Evolutionary conservation across 1,140 invertebrate species (phyloP).

Genomic region (Palaemon carinicauda): DNA sequence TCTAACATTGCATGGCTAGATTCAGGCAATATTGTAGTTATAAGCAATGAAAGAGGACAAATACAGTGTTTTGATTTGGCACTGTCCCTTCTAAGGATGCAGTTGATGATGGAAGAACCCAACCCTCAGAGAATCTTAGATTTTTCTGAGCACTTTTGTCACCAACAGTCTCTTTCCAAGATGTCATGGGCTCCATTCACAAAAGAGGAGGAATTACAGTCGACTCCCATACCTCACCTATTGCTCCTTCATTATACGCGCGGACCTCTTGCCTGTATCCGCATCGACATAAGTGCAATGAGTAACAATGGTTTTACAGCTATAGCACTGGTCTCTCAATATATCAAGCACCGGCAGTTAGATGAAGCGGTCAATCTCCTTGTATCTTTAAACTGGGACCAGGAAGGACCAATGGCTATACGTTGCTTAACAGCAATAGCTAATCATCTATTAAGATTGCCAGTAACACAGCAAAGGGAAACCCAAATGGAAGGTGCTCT

Average conservation of each 20-base stretch:
- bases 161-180: conserved; percentile 69
- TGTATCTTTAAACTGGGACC: conserved; percentile 77
- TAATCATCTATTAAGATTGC: conserved; percentile 74
- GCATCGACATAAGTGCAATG: conserved; percentile 25
- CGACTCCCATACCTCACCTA: conserved; percentile 18
- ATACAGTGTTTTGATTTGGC: conserved; percentile 81
- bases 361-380: conserved; percentile 77
- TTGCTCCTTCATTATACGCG: conserved; percentile 45
- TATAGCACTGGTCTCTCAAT: conserved; percentile 72
- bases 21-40: conserved; percentile 74
- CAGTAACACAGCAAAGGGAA: conserved; percentile 73
- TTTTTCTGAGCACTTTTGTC: conserved; percentile 75
- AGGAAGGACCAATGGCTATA: conserved; percentile 74
- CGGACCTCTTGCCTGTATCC: conserved; percentile 53
- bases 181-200: conserved; percentile 68
- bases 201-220: not conserved
- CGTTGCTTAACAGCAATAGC: conserved; percentile 76
- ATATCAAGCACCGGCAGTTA: conserved; percentile 72
- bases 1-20: conserved; percentile 77
- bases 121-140: conserved; percentile 73
- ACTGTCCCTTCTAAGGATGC: conserved; percentile 73
- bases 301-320: conserved; percentile 54
- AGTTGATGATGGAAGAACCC: conserved; percentile 75
- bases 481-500: conserved; percentile 59
- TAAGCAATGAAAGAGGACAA: conserved; percentile 77